Evolutionary conservation across 2,113 vertebrate genomes (phyloP).

Genomic region (Ornithorhynchus anatinus): DNA sequence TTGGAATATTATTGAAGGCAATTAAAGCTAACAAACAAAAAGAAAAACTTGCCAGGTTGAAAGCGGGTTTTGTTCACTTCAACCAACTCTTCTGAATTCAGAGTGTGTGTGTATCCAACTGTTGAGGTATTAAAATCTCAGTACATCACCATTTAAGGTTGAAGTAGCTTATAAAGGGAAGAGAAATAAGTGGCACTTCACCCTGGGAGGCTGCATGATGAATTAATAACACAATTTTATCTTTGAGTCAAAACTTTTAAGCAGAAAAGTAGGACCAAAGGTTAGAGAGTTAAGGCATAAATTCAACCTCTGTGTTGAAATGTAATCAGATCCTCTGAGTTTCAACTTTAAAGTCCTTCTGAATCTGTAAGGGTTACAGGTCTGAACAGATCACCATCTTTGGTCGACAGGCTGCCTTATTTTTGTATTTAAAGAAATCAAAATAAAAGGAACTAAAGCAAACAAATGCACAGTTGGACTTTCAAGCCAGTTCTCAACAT

Average conservation of each 20-base stretch:
- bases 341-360: slow-evolving; percentile 72
- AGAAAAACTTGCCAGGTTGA: no score
- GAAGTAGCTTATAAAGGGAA: slow-evolving; percentile 15
- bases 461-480: slow-evolving; percentile 26
- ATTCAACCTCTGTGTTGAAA: slow-evolving; percentile 63
- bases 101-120: no score
- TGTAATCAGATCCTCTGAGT: slow-evolving; percentile 67
- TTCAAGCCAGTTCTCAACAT: slow-evolving; percentile 4
- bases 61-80: no score
- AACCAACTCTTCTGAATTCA: no score
- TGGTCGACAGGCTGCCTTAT: slow-evolving; percentile 26
- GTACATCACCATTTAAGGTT: background rate
- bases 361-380: slow-evolving; percentile 62
- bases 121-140: no score
- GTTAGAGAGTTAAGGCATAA: slow-evolving; percentile 61
- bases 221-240: slow-evolving; percentile 15
- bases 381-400: slow-evolving; percentile 58
- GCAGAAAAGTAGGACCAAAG: slow-evolving; percentile 58
- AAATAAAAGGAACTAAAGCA: slow-evolving; percentile 29
- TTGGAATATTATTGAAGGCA: no score
- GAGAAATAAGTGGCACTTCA: slow-evolving; percentile 31
- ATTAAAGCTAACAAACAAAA: no score
- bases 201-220: slow-evolving; percentile 34
- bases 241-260: slow-evolving; percentile 44
- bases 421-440: slow-evolving; percentile 17